Evolutionary conservation across 2,113 vertebrate genomes (phyloP).

Genomic region (Hipposideros armiger): DNA sequence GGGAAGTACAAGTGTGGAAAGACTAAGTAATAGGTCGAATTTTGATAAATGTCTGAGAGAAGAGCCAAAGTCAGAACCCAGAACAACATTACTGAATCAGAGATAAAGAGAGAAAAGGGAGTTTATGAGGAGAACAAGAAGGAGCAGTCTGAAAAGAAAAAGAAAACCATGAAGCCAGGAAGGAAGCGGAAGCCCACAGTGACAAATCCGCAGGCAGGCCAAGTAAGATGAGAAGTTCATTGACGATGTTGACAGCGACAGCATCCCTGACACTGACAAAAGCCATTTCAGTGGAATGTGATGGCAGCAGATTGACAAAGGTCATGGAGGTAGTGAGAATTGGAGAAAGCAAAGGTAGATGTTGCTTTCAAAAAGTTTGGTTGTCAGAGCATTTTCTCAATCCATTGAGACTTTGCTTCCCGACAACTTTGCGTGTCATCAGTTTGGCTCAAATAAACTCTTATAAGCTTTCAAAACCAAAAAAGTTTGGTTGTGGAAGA

Average conservation of each 20-base stretch:
- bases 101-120: neutral
- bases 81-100: neutral
- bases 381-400: neutral
- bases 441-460: too few species aligned
- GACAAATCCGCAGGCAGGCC: neutral
- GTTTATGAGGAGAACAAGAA: neutral
- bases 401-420: too few species aligned
- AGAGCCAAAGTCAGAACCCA: neutral
- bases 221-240: neutral
- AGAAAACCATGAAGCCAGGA: neutral
- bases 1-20: neutral
- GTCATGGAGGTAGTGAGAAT: neutral
- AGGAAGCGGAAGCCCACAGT: neutral
- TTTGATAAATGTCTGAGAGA: neutral
- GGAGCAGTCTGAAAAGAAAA: neutral
- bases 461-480: too few species aligned
- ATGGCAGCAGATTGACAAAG: neutral
- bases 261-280: neutral
- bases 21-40: neutral
- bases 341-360: neutral
- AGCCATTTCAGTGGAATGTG: neutral
- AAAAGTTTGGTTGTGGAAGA: slow-evolving; percentile 1
- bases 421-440: too few species aligned
- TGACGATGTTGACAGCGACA: neutral
- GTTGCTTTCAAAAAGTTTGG: neutral